Evolutionary conservation across 2,797 vertebrate species (phyloP).

Genomic region (Labroides dimidiatus): DNA sequence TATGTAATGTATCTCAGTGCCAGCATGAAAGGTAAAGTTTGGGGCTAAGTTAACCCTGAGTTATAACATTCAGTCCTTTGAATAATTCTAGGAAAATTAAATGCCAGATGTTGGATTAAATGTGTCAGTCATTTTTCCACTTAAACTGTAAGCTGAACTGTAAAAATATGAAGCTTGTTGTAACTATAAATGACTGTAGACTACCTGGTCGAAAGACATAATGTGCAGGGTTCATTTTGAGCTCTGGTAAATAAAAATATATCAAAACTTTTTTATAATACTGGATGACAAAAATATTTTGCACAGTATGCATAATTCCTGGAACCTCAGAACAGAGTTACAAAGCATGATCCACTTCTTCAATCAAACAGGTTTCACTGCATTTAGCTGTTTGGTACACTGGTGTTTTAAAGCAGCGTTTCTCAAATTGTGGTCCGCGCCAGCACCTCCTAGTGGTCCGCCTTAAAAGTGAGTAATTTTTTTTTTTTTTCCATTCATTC

Average conservation of each 20-base stretch:
- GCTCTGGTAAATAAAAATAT: background rate
- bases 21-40: constrained; percentile 7
- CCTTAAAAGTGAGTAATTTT: no score
- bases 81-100: background rate
- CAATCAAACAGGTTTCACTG: constrained; percentile 22
- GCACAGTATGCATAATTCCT: background rate
- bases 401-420: no score
- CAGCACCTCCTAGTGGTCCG: no score
- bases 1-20: no score
- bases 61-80: background rate
- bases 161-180: background rate
- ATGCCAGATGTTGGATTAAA: background rate
- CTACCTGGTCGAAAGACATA: background rate
- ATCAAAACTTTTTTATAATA: background rate
- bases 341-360: background rate
- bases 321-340: background rate
- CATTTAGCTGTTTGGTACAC: constrained; percentile 14
- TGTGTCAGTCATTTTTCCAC: background rate
- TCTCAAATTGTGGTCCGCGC: no score
- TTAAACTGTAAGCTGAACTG: background rate
- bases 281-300: background rate
- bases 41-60: background rate
- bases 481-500: no score
- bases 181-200: background rate
- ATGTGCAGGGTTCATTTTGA: background rate